Conservation (phyloP, 2,888 invertebrate species). For the Diplolepis rosae region DNA sequence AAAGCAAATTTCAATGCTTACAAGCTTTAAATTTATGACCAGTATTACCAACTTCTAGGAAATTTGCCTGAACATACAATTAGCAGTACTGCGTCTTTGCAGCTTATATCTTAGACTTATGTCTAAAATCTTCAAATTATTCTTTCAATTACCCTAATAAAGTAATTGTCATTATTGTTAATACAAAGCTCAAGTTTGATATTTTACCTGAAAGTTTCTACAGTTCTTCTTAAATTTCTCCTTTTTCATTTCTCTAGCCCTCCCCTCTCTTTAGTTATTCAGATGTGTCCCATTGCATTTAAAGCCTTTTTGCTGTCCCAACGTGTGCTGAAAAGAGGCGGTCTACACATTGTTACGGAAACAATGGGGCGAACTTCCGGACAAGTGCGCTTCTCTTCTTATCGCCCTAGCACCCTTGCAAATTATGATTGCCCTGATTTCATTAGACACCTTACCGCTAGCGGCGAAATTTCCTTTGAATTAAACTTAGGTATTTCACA, state of each 20-base stretch:
- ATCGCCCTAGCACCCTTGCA: conserved; percentile 1
- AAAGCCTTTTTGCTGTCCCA: not conserved
- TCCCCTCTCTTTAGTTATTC: not conserved
- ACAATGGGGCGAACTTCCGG: conserved; percentile 19
- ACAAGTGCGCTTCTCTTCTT: conserved; percentile 23
- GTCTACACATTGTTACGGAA: conserved; percentile 3
- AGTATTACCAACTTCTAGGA: not conserved
- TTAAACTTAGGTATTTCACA: not conserved
- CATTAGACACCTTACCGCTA: not conserved
- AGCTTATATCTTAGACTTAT: not conserved
- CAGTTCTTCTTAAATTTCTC: conserved; percentile 33
- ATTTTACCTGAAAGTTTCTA: no score
- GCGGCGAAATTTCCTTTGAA: not conserved
- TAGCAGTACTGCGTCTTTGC: not conserved
- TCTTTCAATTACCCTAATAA: not conserved
- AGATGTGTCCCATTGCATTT: not conserved
- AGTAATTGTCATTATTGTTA: not conserved
- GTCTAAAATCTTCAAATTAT: not conserved
- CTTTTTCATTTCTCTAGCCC: conserved; percentile 8
- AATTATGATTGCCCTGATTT: conserved; percentile 19
- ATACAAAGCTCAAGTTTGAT: no score
- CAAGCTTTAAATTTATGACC: not conserved
- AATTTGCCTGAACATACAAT: not conserved
- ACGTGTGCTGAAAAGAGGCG: not conserved
- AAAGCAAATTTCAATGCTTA: not conserved